These are phyloP conservation scores for Pinctada fucata DNA, from an alignment of 2,888 invertebrate genomes.

Conservation along the genomic window DNA sequence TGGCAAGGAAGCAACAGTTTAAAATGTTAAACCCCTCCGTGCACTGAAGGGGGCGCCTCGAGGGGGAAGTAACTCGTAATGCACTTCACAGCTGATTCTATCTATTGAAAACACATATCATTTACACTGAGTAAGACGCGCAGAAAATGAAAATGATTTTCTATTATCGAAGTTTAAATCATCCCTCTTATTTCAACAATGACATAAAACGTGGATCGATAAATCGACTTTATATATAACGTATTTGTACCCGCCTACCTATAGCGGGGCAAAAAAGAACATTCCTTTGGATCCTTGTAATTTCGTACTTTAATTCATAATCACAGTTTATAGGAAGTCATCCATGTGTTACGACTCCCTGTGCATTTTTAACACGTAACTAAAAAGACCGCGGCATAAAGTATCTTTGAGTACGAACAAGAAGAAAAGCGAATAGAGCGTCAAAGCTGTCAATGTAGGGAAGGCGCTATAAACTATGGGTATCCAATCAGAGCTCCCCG, in stretches of 20 bases:
- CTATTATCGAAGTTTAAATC: background rate
- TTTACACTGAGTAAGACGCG: background rate
- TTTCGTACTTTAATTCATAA: background rate
- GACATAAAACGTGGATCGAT: background rate
- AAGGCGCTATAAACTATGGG: slow-evolving; percentile 1
- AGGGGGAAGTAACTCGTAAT: background rate
- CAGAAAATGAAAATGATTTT: slow-evolving; percentile 2
- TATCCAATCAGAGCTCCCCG: background rate
- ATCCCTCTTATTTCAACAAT: background rate
- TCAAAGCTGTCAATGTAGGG: background rate
- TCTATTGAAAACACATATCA: background rate
- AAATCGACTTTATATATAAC: background rate
- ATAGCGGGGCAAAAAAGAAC: background rate
- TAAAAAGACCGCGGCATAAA: background rate
- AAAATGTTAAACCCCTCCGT: background rate
- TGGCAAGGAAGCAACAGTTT: background rate
- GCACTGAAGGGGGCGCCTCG: background rate
- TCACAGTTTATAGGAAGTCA: slow-evolving; percentile 3
- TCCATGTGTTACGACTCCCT: slow-evolving; percentile 1
- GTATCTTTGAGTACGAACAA: background rate
- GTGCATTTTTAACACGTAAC: background rate
- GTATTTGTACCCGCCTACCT: background rate
- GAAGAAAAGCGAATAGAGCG: background rate
- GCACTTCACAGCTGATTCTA: background rate
- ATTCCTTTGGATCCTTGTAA: background rate